A percentile compares a stretch with the other conserved stretches of the same genome.
phyloP scores from a whole-genome alignment of 1,140 invertebrate species.

The Drosophila persimilis region DNA sequence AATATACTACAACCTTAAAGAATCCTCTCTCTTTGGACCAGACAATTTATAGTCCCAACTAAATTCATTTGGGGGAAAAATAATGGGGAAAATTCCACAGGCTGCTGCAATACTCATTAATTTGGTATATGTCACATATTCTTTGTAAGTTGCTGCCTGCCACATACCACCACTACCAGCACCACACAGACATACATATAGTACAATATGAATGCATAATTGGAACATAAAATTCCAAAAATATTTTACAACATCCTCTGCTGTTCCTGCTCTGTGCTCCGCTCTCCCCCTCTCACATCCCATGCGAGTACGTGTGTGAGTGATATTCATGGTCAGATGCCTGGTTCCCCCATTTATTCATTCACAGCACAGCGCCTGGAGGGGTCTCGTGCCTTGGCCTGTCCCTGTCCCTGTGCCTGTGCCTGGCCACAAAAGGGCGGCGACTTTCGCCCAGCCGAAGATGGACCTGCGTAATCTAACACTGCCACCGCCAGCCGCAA shows the following conservation, averaged over 20 bases:
- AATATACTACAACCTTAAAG: not conserved
- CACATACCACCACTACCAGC: not conserved
- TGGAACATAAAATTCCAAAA: constrained; percentile 77
- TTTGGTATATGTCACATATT: constrained; percentile 53
- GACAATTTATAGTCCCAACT: constrained; percentile 12
- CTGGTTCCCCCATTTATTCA: constrained; percentile 55
- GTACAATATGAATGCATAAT: constrained; percentile 72
- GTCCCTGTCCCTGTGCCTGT: no score
- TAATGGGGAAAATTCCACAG: constrained; percentile 47
- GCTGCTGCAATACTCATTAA: constrained; percentile 64
- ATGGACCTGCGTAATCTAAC: constrained; percentile 77
- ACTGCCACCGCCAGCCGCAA: constrained; percentile 76
- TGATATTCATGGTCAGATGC: constrained; percentile 40
- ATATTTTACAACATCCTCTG: constrained; percentile 66
- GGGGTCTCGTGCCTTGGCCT: not conserved
- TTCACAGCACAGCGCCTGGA: constrained; percentile 31
- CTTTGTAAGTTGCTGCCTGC: constrained; percentile 26
- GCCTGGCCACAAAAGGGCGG: constrained; percentile 13
- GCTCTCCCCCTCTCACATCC: no score
- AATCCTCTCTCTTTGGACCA: constrained; percentile 1
- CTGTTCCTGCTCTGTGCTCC: not conserved
- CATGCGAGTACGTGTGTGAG: constrained; percentile 4
- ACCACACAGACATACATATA: constrained; percentile 13
- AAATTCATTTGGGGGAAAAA: constrained; percentile 56
- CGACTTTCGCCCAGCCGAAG: constrained; percentile 23